A percentile compares a stretch with the other conserved stretches of the same genome.
These are phyloP conservation scores for Melipona bicolor DNA, from an alignment of 2,888 invertebrate genomes.

Conservation along the genomic window DNA sequence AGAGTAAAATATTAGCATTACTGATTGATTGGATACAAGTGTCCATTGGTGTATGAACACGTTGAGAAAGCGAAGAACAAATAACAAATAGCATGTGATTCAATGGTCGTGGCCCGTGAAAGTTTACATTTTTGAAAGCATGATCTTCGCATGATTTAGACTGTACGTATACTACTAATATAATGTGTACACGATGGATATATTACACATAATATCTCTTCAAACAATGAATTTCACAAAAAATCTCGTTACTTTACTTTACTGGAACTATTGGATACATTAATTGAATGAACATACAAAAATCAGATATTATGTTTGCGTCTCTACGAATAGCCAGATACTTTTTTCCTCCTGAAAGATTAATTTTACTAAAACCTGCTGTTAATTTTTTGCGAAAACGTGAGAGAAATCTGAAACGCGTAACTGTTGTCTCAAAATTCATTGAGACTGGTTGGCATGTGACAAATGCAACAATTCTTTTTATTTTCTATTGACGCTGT, in stretches of 20 bases:
- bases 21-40: background rate
- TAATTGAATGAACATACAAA: background rate
- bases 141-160: conserved; percentile 64
- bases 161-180: conserved; percentile 16
- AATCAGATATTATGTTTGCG: background rate
- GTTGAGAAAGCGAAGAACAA: background rate
- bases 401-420: conserved; percentile 11
- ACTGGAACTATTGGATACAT: background rate
- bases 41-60: conserved; percentile 15
- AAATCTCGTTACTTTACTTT: background rate
- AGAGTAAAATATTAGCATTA: background rate
- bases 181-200: conserved; percentile 15
- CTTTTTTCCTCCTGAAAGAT: no score
- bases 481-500: conserved; percentile 38
- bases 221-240: background rate
- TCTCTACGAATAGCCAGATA: conserved; percentile 5
- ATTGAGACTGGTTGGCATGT: conserved; percentile 43
- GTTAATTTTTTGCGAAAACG: conserved; percentile 6
- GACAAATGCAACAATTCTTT: background rate
- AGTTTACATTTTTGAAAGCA: conserved; percentile 66
- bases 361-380: no score
- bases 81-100: conserved; percentile 64
- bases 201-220: background rate
- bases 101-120: conserved; percentile 60
- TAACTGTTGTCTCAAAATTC: conserved; percentile 29